Evolutionary conservation across 2,113 vertebrate species (phyloP).

Genomic region (Cathartes aura): DNA sequence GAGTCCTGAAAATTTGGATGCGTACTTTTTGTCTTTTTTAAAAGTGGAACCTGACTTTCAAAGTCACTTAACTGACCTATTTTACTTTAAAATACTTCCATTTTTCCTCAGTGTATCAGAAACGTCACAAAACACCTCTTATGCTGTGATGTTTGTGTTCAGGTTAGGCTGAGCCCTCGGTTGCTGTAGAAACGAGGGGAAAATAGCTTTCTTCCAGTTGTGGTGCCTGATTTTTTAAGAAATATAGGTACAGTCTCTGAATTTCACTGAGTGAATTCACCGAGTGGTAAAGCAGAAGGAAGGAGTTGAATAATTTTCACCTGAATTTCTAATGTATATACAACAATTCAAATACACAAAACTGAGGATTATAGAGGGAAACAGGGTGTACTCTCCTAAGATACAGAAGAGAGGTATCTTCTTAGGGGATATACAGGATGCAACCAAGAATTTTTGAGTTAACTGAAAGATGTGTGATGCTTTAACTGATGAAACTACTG

Average conservation of each 20-base stretch:
- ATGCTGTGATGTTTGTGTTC: not conserved
- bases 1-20: not conserved
- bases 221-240: not conserved
- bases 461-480: not conserved
- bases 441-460: not conserved
- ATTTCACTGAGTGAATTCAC: not conserved
- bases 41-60: not conserved
- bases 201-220: not conserved
- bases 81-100: not conserved
- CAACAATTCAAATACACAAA: not conserved
- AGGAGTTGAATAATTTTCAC: not conserved
- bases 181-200: not conserved
- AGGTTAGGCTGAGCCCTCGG: not conserved
- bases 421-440: not conserved
- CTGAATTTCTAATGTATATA: not conserved
- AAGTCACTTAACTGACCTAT: not conserved
- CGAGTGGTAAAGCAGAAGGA: not conserved
- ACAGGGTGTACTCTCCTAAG: no score
- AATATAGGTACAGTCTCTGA: not conserved
- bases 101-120: not conserved
- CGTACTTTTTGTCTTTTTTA: accelerated
- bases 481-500: not conserved
- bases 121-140: not conserved
- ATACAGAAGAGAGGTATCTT: not conserved
- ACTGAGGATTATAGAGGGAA: not conserved